Evolutionary conservation across 2,888 invertebrate species (phyloP), one percentile per base, ranked within the genome.

Genomic region (Pristionchus exspectatus): DNA sequence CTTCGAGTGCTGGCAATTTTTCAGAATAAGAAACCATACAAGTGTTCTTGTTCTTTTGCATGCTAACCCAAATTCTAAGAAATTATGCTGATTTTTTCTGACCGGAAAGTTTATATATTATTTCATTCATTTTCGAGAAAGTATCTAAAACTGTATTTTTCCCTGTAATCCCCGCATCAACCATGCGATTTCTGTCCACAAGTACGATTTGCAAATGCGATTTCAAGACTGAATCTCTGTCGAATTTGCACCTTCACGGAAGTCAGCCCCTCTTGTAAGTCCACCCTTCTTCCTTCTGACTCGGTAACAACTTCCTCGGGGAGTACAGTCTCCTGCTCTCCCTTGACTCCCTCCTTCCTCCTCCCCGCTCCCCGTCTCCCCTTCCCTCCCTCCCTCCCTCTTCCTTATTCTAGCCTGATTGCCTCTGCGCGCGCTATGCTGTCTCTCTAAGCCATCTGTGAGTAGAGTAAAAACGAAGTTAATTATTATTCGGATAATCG

Each of bases 401-500:
- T 81, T 81, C 50, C 44, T 54, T 27, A 81, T 81, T 50, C 81
- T 44, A 50, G 44, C 81, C 50, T 77, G 74, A 44, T 38, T 12
- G 81, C n/a, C 77, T 7, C 38, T 44, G 69, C n/a, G 72, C 59
- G 63, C 63, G 63, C 63, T 63, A 5, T 24, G 24, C n/a, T 24
- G 7, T 69, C 69, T 69, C 69, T 69, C 69, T 69, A 74, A 72
- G 72, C 33, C 72, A 72, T 72, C 33, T 72, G 30, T 7, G 72
- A 21, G 72, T 14, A 33, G n/a, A n/a, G 63, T 18, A 21, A 74
- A 38, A 74, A 74, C 38, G 74, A 74, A 74, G 74, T 74, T 38
- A 74, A 74, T 74, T 74, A 74, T 74, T 38, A 74, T 74, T 38
- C 74, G 18, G 21, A 12, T 74, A 74, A 74, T 33, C 38, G 74